Evolutionary conservation across 2,797 vertebrate species (phyloP).

Genomic region (Gymnothorax reevesii): DNA sequence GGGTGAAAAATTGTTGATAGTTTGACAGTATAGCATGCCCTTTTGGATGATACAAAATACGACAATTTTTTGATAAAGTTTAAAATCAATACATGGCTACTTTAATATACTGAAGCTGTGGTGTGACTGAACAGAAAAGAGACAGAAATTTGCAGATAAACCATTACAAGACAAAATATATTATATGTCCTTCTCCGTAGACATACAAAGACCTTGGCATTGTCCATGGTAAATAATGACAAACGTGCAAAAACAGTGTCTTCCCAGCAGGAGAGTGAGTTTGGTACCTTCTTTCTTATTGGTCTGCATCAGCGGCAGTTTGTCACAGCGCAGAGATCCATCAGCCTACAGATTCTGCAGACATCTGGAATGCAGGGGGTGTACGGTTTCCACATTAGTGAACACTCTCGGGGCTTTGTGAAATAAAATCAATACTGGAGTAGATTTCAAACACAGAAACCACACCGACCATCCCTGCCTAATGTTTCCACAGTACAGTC

Average conservation of each 20-base stretch:
- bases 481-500: background rate
- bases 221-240: background rate
- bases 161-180: background rate
- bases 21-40: too few species aligned
- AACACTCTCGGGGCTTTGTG: background rate
- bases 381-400: background rate
- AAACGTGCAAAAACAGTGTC: background rate
- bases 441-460: constrained; percentile 1
- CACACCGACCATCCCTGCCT: background rate
- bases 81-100: background rate
- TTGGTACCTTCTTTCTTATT: background rate
- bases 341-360: background rate
- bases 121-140: background rate
- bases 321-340: background rate
- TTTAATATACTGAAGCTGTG: background rate
- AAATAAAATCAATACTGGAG: background rate
- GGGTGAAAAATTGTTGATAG: too few species aligned
- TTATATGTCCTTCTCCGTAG: background rate
- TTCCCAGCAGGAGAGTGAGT: background rate
- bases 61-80: too few species aligned
- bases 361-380: background rate
- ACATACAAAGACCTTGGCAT: background rate
- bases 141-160: background rate
- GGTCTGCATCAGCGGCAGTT: background rate
- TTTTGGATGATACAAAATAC: too few species aligned